Percentiles rank a stretch among this genome's conserved stretches.
These are phyloP conservation scores for Crotalus helleri DNA, from an alignment of 2,113 vertebrate genomes.

Conservation along the genomic window DNA sequence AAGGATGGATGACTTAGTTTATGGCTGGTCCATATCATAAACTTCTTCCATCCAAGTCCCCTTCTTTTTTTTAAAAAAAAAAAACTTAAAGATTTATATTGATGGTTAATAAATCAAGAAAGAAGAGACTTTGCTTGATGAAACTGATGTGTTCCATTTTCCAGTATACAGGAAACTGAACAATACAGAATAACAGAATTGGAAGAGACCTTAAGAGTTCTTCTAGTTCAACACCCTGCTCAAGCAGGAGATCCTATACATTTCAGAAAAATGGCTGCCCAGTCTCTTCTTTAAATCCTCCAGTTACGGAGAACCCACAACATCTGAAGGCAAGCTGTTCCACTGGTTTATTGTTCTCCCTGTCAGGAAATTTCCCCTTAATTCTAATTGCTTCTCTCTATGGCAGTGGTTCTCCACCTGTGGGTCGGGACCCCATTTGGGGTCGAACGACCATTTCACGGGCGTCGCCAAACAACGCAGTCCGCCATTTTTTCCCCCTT, in stretches of 20 bases:
- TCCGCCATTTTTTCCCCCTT: too few relatives aligned
- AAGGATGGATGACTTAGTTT: neutral
- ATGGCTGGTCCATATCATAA: neutral
- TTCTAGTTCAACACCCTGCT: too few relatives aligned
- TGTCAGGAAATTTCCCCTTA: neutral
- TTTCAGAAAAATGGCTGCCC: too few relatives aligned
- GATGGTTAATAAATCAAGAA: neutral
- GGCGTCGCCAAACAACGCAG: too few relatives aligned
- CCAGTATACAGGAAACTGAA: neutral
- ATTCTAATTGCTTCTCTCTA: neutral
- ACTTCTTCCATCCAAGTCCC: neutral
- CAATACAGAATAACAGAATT: too few relatives aligned
- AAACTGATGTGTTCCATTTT: neutral
- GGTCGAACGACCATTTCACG: too few relatives aligned
- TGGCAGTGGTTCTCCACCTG: neutral
- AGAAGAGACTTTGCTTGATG: neutral
- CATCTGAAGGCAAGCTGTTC: neutral
- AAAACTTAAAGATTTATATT: neutral
- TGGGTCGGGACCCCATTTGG: too few relatives aligned
- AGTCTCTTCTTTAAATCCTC: too few relatives aligned
- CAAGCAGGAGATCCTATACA: too few relatives aligned
- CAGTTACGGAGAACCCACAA: too few relatives aligned
- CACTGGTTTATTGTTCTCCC: neutral
- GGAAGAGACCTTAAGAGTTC: too few relatives aligned
- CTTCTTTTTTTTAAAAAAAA: neutral